phyloP scores from a whole-genome alignment of 2,888 invertebrate species.

The Pristionchus exspectatus region DNA sequence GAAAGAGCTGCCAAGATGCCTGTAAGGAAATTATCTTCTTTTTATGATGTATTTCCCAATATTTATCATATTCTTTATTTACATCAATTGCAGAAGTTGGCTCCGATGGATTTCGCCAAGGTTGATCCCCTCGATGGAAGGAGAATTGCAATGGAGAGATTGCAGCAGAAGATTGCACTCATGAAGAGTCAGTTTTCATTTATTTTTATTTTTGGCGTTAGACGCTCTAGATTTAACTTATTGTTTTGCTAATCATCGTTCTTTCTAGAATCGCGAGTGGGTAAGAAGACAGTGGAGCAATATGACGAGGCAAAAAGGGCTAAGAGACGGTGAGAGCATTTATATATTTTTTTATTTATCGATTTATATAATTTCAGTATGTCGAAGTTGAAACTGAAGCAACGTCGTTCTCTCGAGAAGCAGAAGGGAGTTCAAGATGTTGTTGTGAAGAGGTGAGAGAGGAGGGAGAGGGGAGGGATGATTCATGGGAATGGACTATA shows the following conservation, averaged over 20 bases:
- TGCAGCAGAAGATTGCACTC: constrained; percentile 66
- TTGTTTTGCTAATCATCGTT: neutral
- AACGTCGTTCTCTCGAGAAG: constrained; percentile 64
- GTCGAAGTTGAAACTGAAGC: constrained; percentile 69
- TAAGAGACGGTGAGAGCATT: constrained; percentile 57
- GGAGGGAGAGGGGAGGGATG: neutral
- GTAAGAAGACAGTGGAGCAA: constrained; percentile 56
- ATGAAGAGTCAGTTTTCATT: constrained; percentile 59
- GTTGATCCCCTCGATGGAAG: constrained; percentile 65
- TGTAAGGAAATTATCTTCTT: neutral
- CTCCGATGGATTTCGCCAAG: constrained; percentile 60
- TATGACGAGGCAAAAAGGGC: constrained; percentile 61
- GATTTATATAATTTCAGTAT: constrained; percentile 54
- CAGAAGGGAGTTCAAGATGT: constrained; percentile 52
- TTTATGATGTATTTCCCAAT: too few species aligned
- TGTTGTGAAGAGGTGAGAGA: constrained; percentile 8
- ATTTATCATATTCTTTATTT: neutral
- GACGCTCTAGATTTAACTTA: neutral
- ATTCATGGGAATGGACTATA: constrained; percentile 47
- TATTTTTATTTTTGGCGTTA: neutral
- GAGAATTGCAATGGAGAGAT: constrained; percentile 63
- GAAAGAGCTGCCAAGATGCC: constrained; percentile 49
- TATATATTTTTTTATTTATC: neutral
- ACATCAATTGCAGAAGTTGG: constrained; percentile 58
- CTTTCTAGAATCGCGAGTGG: constrained; percentile 30